Conservation (phyloP, 2,113 vertebrate genomes). For the Zosterops hypoxanthus region DNA sequence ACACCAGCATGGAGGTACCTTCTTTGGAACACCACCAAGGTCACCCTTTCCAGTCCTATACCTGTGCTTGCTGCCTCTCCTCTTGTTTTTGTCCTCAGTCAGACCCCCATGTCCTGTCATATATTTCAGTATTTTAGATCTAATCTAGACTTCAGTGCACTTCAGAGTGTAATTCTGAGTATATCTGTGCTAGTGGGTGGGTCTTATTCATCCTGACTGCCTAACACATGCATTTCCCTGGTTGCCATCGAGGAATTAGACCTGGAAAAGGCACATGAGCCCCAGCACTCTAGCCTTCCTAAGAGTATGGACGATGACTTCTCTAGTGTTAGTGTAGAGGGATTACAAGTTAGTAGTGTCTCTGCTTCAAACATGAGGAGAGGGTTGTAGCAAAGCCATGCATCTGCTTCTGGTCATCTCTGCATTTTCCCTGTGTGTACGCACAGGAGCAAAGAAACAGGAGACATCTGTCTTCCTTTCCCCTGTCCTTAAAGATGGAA, state of each 20-base stretch:
- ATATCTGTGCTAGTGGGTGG: neutral
- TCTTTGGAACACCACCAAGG: fast-evolving
- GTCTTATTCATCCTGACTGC: neutral
- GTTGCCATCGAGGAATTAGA: neutral
- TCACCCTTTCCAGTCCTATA: neutral
- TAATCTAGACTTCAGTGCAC: fast-evolving
- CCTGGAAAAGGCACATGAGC: neutral
- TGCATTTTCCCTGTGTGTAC: neutral
- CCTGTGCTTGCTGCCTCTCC: fast-evolving
- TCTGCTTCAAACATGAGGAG: neutral
- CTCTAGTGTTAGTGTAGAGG: neutral
- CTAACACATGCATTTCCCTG: neutral
- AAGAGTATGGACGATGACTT: neutral
- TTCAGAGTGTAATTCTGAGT: neutral
- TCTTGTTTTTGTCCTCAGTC: neutral
- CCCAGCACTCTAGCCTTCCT: neutral
- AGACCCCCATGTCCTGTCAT: neutral
- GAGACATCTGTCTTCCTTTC: neutral
- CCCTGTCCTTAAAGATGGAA: neutral
- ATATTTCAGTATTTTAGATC: neutral
- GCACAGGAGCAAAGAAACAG: neutral
- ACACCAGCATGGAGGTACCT: neutral
- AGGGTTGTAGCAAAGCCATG: neutral
- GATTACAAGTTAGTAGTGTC: neutral
- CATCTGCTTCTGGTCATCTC: neutral